A percentile compares a stretch with the other conserved stretches of the same genome.
Conservation (phyloP, 2,888 invertebrate species). For the Steinernema hermaphroditum region DNA sequence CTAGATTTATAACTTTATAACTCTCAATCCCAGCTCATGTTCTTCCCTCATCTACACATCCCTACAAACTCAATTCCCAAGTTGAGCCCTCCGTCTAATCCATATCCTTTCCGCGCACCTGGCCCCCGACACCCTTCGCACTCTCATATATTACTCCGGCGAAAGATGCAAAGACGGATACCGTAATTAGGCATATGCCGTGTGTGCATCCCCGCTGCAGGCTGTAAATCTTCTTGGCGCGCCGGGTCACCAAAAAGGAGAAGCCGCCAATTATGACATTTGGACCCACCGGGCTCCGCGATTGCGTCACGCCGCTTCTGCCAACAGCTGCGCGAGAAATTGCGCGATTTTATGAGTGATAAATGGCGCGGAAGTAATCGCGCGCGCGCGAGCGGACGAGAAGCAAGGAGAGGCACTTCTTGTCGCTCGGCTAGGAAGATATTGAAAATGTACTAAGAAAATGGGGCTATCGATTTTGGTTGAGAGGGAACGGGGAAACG, state of each 20-base stretch:
- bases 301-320: conserved; percentile 20
- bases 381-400: not conserved
- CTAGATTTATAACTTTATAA: too few relatives aligned
- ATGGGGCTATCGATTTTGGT: too few relatives aligned
- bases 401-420: too few relatives aligned
- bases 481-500: too few relatives aligned
- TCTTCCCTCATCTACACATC: too few relatives aligned
- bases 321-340: conserved; percentile 24
- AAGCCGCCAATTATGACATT: conserved; percentile 28
- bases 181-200: not conserved
- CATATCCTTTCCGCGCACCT: too few relatives aligned
- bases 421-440: not conserved
- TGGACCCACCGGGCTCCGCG: not conserved
- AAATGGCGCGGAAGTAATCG: conserved; percentile 7
- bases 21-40: too few relatives aligned
- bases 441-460: not conserved
- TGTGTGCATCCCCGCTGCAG: not conserved
- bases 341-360: conserved; percentile 22
- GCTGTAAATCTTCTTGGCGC: not conserved
- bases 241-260: not conserved
- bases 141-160: too few relatives aligned
- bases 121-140: too few relatives aligned
- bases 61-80: too few relatives aligned
- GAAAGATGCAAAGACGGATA: not conserved
- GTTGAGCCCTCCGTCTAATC: too few relatives aligned